Percentiles rank a stretch among this genome's conserved stretches.
phyloP scores from a whole-genome alignment of 2,888 invertebrate species.

The Melanargia galathea region DNA sequence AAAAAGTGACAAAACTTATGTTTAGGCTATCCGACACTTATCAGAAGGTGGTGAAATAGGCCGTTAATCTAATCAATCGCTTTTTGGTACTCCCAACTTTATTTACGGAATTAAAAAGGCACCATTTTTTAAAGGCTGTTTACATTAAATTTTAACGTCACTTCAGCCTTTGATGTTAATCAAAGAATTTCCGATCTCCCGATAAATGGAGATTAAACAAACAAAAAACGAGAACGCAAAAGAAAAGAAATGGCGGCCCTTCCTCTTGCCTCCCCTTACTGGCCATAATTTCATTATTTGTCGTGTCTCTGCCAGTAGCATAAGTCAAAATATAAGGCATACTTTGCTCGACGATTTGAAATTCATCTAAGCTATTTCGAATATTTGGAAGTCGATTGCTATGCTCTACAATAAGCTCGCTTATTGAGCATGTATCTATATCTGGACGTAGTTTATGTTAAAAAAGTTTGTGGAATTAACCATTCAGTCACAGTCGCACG shows the following conservation, averaged over 20 bases:
- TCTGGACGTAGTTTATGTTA: too few species aligned
- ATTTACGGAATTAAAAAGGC: constrained; percentile 19
- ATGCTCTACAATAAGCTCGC: too few species aligned
- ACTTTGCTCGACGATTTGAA: constrained; percentile 4
- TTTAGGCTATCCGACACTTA: too few species aligned
- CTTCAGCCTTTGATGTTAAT: constrained; percentile 72
- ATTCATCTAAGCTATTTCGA: neutral
- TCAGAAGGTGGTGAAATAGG: too few species aligned
- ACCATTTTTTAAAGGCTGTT: constrained; percentile 27
- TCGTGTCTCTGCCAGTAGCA: constrained; percentile 51
- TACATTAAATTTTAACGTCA: constrained; percentile 61
- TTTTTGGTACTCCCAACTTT: neutral
- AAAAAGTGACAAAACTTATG: too few species aligned
- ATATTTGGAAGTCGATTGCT: too few species aligned
- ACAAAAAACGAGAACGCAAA: constrained; percentile 50
- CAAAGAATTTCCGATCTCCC: constrained; percentile 57
- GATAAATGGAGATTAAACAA: constrained; percentile 73
- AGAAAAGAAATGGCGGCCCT: constrained; percentile 52
- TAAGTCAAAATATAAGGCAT: constrained; percentile 48
- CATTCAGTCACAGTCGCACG: too few species aligned
- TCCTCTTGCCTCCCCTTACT: constrained; percentile 37
- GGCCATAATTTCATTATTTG: constrained; percentile 71
- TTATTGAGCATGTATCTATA: too few species aligned
- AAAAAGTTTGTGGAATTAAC: too few species aligned
- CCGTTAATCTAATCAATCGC: neutral